Evolutionary conservation across 2,888 invertebrate genomes (phyloP), one percentile per base, ranked within the genome.

Genomic region (Dynastes hyllus): DNA sequence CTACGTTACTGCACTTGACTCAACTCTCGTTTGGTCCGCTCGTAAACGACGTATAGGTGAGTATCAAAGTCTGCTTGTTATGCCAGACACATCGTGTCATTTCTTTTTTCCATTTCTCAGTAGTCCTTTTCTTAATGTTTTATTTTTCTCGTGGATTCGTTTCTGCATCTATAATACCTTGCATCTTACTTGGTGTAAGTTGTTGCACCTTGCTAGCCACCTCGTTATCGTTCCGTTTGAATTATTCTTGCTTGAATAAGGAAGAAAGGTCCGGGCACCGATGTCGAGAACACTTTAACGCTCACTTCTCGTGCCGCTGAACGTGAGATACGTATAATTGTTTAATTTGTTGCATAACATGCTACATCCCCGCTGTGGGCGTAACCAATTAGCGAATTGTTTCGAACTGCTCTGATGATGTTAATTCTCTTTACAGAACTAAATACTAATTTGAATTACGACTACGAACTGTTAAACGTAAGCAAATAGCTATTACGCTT

Each of bases 291-390:
- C 63, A 5, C 27, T 51, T 51, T 58, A 40, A 9, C 22, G 73
- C 40, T 58, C 40, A 9, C 22, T 55, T 73, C 58, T 58, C 16
- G 40, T 58, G 58, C 22, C 11, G 51, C 58, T 73, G 37, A 71
- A 71, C 13, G 71, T 71, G 53, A 53, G 55, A 32, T 71, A 71
- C 55, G 53, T 32, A 37, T 53, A 71, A 71, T 71, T 37, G 55
- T 55, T 71, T 71, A 71, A 71, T 71, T 71, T 16, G 55, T 71
- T 71, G 16, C 55, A 55, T 71, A 55, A 71, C 32, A 32, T 37
- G 55, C 53, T 53, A 55, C 55, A 45, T 67, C 27, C 22, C 37
- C 37, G 71, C 6, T 29, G 71, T 32, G 32, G 71, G 32, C 32
- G 32, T n/a, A 55, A 37, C 37, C 71, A 53, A 71, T 71, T 71